phyloP scores from a whole-genome alignment of 1,140 invertebrate genomes.

The Trichonephila clavata region DNA sequence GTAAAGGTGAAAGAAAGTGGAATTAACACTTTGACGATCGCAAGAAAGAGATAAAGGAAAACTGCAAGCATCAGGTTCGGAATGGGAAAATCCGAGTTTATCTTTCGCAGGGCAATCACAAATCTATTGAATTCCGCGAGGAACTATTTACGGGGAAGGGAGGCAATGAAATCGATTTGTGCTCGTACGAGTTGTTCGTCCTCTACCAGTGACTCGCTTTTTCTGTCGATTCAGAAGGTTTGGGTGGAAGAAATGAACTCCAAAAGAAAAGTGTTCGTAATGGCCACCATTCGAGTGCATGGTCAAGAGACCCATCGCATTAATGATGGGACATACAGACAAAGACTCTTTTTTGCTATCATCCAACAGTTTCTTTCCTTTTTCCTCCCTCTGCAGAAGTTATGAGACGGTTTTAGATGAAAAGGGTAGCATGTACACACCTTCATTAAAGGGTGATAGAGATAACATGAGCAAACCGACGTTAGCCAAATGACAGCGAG shows the following conservation, averaged over 20 bases:
- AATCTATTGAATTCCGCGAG: constrained; percentile 49
- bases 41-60: constrained; percentile 29
- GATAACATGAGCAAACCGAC: not conserved
- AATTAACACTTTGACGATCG: constrained; percentile 26
- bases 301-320: constrained; percentile 43
- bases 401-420: constrained; percentile 7
- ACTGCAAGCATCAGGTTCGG: constrained; percentile 14
- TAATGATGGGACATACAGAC: constrained; percentile 22
- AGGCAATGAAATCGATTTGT: constrained; percentile 37
- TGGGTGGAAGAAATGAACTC: constrained; percentile 47
- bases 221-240: constrained; percentile 32
- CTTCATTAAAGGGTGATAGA: not conserved
- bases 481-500: not conserved
- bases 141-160: constrained; percentile 37
- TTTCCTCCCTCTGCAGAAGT: not conserved
- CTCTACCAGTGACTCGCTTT: constrained; percentile 28
- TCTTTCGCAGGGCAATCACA: constrained; percentile 43
- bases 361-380: not conserved
- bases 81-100: constrained; percentile 33
- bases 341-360: not conserved
- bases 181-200: constrained; percentile 22
- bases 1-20: not conserved
- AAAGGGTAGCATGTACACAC: not conserved
- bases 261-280: constrained; percentile 1
- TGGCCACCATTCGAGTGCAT: constrained; percentile 18